Percentiles rank a stretch among this genome's conserved stretches.
phyloP scores from a whole-genome alignment of 2,888 invertebrate genomes.

The Limnephilus rhombicus region DNA sequence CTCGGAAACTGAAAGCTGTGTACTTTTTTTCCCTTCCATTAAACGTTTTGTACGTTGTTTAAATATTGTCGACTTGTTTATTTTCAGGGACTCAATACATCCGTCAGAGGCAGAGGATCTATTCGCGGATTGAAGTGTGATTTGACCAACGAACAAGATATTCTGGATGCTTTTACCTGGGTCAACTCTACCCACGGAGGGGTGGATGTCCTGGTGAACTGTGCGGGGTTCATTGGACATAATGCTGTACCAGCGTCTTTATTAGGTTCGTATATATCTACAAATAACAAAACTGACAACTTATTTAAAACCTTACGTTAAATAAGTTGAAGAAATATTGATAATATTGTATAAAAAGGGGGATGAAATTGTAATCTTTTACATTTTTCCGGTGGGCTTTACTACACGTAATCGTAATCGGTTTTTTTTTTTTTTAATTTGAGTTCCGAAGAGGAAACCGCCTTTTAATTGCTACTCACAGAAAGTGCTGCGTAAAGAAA shows the following conservation, averaged over 20 bases:
- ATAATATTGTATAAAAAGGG: no score
- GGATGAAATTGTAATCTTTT: no score
- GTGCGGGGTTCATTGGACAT: slow-evolving; percentile 72
- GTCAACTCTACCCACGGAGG: slow-evolving; percentile 69
- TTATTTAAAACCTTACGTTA: neutral
- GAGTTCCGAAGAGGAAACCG: no score
- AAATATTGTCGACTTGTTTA: neutral
- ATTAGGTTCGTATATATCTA: slow-evolving; percentile 44
- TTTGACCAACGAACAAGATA: slow-evolving; percentile 69
- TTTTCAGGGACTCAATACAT: slow-evolving; percentile 69
- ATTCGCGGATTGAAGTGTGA: slow-evolving; percentile 71
- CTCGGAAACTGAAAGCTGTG: neutral
- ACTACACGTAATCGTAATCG: no score
- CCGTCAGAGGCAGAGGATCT: slow-evolving; percentile 70
- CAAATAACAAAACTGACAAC: neutral
- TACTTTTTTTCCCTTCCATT: neutral
- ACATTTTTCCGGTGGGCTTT: no score
- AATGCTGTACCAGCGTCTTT: slow-evolving; percentile 61
- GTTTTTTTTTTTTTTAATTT: no score
- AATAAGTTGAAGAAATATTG: no score
- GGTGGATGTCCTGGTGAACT: slow-evolving; percentile 71
- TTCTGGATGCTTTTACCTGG: slow-evolving; percentile 69
- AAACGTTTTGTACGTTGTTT: neutral
- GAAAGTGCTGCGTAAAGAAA: no score
- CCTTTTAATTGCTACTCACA: no score